phyloP scores from a whole-genome alignment of 2,113 vertebrate genomes.

The Psittacula cyanocephala region DNA sequence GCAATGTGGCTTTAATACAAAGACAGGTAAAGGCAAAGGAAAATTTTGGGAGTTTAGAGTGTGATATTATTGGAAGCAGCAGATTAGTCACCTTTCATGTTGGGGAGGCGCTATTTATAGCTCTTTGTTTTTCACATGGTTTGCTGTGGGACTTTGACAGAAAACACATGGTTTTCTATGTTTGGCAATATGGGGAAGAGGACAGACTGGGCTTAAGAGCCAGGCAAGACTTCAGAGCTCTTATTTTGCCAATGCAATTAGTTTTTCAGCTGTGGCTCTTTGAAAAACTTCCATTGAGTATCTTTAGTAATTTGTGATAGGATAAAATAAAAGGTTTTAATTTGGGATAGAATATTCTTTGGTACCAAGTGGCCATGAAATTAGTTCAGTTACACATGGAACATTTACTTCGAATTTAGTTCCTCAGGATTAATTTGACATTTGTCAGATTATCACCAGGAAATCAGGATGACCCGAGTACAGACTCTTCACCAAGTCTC shows the following conservation, averaged over 20 bases:
- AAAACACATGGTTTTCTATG: conserved; percentile 37
- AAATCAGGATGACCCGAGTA: background rate
- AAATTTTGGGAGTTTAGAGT: background rate
- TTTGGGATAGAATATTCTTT: background rate
- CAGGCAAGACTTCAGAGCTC: background rate
- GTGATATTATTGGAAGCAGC: background rate
- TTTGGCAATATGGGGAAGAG: background rate
- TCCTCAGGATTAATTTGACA: background rate
- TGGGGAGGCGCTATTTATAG: conserved; percentile 41
- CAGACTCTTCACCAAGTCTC: background rate
- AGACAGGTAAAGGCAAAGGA: background rate
- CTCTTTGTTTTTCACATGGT: conserved; percentile 34
- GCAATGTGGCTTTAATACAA: background rate
- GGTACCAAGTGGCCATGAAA: background rate
- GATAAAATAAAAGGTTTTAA: background rate
- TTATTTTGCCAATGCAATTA: background rate
- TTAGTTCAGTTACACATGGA: background rate
- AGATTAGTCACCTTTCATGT: conserved; percentile 12
- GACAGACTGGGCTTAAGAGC: background rate
- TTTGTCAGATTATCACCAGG: background rate
- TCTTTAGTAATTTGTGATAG: background rate
- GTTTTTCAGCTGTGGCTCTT: background rate
- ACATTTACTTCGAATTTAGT: background rate
- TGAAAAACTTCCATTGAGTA: background rate
- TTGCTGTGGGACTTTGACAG: conserved; percentile 13